Conservation (phyloP, 2,888 invertebrate genomes). For the Papilio protenor region DNA sequence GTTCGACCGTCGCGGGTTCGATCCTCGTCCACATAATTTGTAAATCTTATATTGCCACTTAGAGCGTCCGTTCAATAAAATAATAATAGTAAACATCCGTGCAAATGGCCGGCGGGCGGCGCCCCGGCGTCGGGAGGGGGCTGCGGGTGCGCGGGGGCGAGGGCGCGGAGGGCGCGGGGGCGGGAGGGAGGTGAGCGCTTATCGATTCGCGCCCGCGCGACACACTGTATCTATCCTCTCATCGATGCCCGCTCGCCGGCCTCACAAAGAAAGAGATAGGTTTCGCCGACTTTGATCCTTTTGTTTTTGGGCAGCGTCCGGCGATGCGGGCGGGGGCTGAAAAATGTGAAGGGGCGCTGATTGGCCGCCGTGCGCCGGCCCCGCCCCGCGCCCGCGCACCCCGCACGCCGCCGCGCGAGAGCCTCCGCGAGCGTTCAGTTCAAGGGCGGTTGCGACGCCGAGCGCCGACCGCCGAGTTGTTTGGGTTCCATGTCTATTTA, state of each 20-base stretch:
- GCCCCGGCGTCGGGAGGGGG: conserved; percentile 57
- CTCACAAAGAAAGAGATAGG: conserved; percentile 85
- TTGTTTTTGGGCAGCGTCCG: conserved; percentile 85
- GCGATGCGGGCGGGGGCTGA: conserved; percentile 83
- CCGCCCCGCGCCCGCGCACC: conserved; percentile 58
- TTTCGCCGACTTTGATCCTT: conserved; percentile 84
- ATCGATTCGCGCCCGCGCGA: conserved; percentile 84
- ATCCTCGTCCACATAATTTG: conserved; percentile 61
- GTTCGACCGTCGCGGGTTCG: conserved; percentile 29
- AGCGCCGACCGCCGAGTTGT: conserved; percentile 70
- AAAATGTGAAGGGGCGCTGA: conserved; percentile 83
- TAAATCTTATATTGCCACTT: conserved; percentile 79
- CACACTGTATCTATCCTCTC: conserved; percentile 83
- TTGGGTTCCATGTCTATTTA: conserved; percentile 64
- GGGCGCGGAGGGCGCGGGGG: conserved; percentile 54
- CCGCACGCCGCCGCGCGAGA: conserved; percentile 55
- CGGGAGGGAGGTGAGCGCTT: conserved; percentile 58
- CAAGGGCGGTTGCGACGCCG: conserved; percentile 79
- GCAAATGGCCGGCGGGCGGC: conserved; percentile 80
- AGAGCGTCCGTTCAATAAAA: conserved; percentile 82
- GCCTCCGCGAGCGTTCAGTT: conserved; percentile 69
- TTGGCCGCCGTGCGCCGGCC: conserved; percentile 77
- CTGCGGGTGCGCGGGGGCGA: conserved; percentile 59
- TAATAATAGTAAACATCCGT: conserved; percentile 84
- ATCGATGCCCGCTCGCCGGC: conserved; percentile 81